Conservation (phyloP, 2,888 invertebrate species). For the Eurytoma californica region DNA sequence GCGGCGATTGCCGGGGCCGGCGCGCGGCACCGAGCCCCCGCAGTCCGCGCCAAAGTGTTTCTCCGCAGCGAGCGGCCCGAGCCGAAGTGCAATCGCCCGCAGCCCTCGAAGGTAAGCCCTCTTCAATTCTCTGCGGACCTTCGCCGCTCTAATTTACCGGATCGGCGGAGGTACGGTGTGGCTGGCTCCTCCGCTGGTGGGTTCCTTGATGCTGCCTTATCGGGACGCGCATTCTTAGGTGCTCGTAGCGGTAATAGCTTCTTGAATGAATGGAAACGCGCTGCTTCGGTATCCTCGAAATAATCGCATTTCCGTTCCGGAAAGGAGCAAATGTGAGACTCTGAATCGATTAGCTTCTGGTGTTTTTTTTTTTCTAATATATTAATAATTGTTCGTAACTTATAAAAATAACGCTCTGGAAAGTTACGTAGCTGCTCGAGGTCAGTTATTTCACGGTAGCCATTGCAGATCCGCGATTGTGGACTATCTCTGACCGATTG, state of each 20-base stretch:
- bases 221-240: too few species aligned
- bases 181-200: not conserved
- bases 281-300: not conserved
- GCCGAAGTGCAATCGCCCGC: not conserved
- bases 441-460: too few species aligned
- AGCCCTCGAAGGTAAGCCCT: not conserved
- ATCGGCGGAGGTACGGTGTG: too few species aligned
- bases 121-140: constrained; percentile 5
- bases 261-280: not conserved
- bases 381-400: too few species aligned
- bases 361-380: not conserved
- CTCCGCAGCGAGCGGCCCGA: constrained; percentile 59
- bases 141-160: not conserved
- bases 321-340: too few species aligned
- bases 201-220: too few species aligned
- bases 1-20: not conserved
- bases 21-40: constrained; percentile 57
- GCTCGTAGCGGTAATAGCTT: not conserved
- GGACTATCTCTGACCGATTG: too few species aligned
- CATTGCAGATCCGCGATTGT: too few species aligned
- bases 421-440: too few species aligned
- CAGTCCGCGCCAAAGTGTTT: constrained; percentile 68
- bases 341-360: too few species aligned
- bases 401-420: too few species aligned
- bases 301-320: too few species aligned